These are phyloP conservation scores for Drosophila siamana DNA, from an alignment of 2,888 invertebrate genomes.

Conservation along the genomic window DNA sequence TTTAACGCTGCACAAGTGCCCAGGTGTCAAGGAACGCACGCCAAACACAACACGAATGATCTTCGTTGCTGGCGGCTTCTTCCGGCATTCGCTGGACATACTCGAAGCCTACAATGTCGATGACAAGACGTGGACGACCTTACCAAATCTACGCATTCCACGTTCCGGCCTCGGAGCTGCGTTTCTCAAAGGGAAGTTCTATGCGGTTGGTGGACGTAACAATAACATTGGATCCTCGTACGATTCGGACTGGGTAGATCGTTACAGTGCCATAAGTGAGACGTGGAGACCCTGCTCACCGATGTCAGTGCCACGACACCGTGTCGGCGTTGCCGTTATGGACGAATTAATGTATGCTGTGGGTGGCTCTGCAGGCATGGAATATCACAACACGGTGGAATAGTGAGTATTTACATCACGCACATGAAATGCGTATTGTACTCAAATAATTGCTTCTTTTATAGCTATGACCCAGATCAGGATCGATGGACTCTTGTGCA, in stretches of 20 bases:
- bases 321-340: constrained; percentile 97
- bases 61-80: constrained; percentile 96
- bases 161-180: constrained; percentile 95
- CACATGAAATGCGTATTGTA: neutral
- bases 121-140: constrained; percentile 92
- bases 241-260: constrained; percentile 93
- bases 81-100: constrained; percentile 93
- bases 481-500: constrained; percentile 89
- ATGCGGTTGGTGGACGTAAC: constrained; percentile 96
- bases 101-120: constrained; percentile 95
- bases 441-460: constrained; percentile 59
- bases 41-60: constrained; percentile 96
- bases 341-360: constrained; percentile 96
- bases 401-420: constrained; percentile 87
- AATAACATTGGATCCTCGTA: constrained; percentile 95
- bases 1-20: constrained; percentile 94
- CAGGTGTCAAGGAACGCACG: constrained; percentile 93
- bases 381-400: constrained; percentile 95
- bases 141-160: constrained; percentile 94
- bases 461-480: constrained; percentile 88
- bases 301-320: constrained; percentile 94
- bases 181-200: constrained; percentile 94
- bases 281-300: constrained; percentile 94
- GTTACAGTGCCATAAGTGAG: constrained; percentile 93
- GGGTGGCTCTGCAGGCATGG: constrained; percentile 94